Percentiles rank a stretch among this genome's conserved stretches.
These are phyloP conservation scores for Oceanodroma tethys DNA, from an alignment of 2,113 vertebrate species.

Conservation along the genomic window DNA sequence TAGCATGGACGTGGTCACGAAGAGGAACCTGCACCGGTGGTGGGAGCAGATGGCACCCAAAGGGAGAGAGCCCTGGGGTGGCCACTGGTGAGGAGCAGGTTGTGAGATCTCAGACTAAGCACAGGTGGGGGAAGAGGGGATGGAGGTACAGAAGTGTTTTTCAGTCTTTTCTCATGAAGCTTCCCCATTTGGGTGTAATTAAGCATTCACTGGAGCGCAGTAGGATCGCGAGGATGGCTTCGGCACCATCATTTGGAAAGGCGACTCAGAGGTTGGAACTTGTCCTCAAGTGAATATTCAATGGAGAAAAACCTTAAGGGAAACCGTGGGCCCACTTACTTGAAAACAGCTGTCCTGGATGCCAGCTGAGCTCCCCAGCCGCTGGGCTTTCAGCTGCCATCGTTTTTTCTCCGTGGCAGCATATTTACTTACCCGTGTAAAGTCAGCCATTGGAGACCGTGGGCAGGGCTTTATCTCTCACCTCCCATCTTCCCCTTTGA, in stretches of 20 bases:
- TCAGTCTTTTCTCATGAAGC: not conserved
- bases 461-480: not conserved
- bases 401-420: not conserved
- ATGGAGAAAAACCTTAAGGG: not conserved
- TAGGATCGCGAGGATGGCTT: not conserved
- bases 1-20: not conserved
- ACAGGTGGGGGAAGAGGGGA: not conserved
- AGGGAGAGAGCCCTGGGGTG: not conserved
- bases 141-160: not conserved
- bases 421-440: rapidly evolving
- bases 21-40: not conserved
- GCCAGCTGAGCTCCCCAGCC: not conserved
- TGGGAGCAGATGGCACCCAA: not conserved
- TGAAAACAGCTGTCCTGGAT: not conserved
- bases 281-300: not conserved
- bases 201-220: not conserved
- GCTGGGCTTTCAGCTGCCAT: not conserved
- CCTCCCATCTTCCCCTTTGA: not conserved
- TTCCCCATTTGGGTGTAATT: not conserved
- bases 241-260: not conserved
- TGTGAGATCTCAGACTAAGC: too few relatives aligned
- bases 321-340: not conserved
- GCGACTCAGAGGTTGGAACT: not conserved
- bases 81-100: not conserved
- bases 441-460: not conserved